Conservation (phyloP, 2,113 vertebrate species). For the Raja brachyura region DNA sequence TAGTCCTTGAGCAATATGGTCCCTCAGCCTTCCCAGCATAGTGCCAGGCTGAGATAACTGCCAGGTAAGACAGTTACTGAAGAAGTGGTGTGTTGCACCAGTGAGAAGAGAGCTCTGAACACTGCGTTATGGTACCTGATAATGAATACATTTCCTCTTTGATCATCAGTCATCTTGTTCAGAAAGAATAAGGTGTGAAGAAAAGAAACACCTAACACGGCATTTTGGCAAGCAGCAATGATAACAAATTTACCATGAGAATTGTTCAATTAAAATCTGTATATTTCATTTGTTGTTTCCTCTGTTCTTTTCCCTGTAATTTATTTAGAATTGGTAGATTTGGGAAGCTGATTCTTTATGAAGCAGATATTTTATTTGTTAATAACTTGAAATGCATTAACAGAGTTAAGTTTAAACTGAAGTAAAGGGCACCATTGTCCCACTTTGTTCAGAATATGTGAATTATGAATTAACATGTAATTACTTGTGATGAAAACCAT, state of each 20-base stretch:
- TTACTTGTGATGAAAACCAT: not conserved
- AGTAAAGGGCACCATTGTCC: not conserved
- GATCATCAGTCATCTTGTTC: constrained; percentile 10
- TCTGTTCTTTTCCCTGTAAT: not conserved
- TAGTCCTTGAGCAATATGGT: no score
- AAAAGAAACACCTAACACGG: not conserved
- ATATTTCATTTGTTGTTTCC: not conserved
- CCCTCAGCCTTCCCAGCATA: no score
- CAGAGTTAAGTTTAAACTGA: not conserved
- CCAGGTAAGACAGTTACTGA: no score
- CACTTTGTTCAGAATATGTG: not conserved
- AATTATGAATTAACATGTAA: constrained; percentile 26
- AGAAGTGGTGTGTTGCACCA: not conserved
- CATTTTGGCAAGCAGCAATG: not conserved
- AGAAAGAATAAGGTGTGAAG: not conserved
- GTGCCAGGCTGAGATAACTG: no score
- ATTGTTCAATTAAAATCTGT: not conserved
- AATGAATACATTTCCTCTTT: not conserved
- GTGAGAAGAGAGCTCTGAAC: not conserved
- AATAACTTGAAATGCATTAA: not conserved
- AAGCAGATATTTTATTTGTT: not conserved
- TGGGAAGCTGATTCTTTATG: not conserved
- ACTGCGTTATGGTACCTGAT: not conserved
- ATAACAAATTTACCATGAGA: not conserved
- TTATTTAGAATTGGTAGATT: not conserved